A percentile compares a stretch with the other conserved stretches of the same genome.
phyloP scores from a whole-genome alignment of 53 echinoderm and acorn worm genomes.

The Henricia sp. region DNA sequence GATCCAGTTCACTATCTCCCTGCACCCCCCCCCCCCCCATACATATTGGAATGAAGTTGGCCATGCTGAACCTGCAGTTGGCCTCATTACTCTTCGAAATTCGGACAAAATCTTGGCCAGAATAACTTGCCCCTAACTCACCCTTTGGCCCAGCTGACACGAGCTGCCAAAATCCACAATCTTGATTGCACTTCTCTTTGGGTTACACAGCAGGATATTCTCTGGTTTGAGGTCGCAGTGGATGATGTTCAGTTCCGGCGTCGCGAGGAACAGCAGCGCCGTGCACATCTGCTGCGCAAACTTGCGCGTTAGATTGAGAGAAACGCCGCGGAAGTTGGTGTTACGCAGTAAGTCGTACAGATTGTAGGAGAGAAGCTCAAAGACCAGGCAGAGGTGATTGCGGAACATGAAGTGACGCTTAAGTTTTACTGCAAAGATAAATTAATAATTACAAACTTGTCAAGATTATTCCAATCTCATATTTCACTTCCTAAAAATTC shows the following conservation, averaged over 20 bases:
- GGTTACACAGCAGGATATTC: conserved; percentile 92
- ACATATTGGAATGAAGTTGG: too few species aligned
- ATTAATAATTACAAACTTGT: too few species aligned
- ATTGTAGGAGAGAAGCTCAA: conserved; percentile 98
- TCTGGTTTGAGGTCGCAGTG: conserved; percentile 98
- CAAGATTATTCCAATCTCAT: too few species aligned
- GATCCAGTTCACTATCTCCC: too few species aligned
- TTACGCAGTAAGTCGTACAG: conserved; percentile 96
- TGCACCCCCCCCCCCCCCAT: too few species aligned
- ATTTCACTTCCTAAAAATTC: too few species aligned
- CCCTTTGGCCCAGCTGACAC: conserved; percentile 98
- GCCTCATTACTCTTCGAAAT: too few species aligned
- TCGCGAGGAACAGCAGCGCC: conserved; percentile 95
- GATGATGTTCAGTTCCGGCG: conserved; percentile 98
- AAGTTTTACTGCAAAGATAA: conserved; percentile 79
- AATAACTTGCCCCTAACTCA: too few species aligned
- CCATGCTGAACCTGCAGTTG: too few species aligned
- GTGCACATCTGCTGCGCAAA: conserved; percentile 99
- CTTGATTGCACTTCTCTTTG: conserved; percentile 98
- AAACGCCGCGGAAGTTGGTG: conserved; percentile 98
- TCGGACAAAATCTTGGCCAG: too few species aligned
- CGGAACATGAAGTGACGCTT: conserved; percentile 99
- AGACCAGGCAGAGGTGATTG: conserved; percentile 99
- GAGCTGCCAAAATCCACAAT: conserved; percentile 99
- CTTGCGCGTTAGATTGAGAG: conserved; percentile 97